Conservation (phyloP, 2,888 invertebrate genomes). For the Steromphala cineraria region DNA sequence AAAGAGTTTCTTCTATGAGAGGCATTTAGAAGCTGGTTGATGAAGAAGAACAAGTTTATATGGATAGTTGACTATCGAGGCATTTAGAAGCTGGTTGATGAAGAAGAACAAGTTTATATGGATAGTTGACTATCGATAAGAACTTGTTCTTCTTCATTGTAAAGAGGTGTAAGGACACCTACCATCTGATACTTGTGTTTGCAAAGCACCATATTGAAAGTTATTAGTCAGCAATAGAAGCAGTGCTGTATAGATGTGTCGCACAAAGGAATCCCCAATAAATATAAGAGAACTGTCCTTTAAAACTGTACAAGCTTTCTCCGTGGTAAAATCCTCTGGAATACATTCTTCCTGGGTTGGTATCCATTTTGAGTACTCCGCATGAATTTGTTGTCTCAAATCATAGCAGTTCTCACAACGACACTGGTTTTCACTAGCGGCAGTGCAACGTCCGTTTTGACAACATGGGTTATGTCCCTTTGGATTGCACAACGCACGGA, state of each 20-base stretch:
- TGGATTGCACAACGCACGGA: too few relatives aligned
- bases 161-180: neutral
- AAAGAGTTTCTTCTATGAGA: too few relatives aligned
- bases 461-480: too few relatives aligned
- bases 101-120: too few relatives aligned
- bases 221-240: conserved; percentile 13
- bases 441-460: too few relatives aligned
- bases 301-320: conserved; percentile 19
- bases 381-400: conserved; percentile 9
- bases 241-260: conserved; percentile 32
- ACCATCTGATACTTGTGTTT: conserved; percentile 19
- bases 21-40: too few relatives aligned
- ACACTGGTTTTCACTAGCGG: too few relatives aligned
- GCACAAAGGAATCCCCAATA: conserved; percentile 33
- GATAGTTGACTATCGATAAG: too few relatives aligned
- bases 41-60: too few relatives aligned
- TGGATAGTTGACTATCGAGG: too few relatives aligned
- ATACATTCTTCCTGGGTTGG: conserved; percentile 14
- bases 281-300: conserved; percentile 24
- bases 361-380: conserved; percentile 32
- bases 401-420: conserved; percentile 34
- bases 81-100: too few relatives aligned
- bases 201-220: conserved; percentile 20
- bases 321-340: neutral
- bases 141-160: too few relatives aligned